Base-by-base conservation (phyloP, 2,113 vertebrate species). In the Antechinus flavipes region DNA sequence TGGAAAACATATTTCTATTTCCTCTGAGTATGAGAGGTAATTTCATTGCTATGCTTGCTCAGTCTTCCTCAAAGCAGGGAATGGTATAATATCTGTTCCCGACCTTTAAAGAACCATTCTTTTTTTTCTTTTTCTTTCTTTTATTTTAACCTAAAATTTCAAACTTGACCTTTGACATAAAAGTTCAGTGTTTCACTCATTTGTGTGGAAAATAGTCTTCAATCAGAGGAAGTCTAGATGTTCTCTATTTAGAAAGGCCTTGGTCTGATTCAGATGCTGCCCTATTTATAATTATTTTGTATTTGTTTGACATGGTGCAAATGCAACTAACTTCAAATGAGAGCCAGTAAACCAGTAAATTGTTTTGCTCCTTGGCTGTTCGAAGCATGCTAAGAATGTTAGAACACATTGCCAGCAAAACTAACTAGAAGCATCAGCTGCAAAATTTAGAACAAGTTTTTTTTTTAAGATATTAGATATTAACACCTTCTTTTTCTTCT, bases 231-330 rank as follows among this genome's bases (percentile, higher is more conserved):
- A 0, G 0, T 54, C 95, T 56, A 24, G 92, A 93, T 96, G 96
- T 94, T 91, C 96, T 11, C 50, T 95, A 96, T 25, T 94, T 91
- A 92, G 91, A 95, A 96, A 68, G 58, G 97, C 90, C 93, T 97
- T 97, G 47, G 12, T 94, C 94, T 97, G 53, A 97, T 98, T 98
- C 95, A 94, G 92, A 97, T 97, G 92, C 94, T 55, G 5, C 42
- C 56, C 97, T 95, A 93, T 97, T 98, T 97, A 92, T 97, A 98
- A 97, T 98, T 97, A 97, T 97, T 98, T 90, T 98, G 98, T 97
- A 76, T 98, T 96, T 98, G 94, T 98, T 96, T 98, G 94, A 97
- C 96, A 96, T 95, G 76, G 68, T 97, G 92, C 90, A 97, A 95
- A 93, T 11, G 46, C 93, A 98, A 93, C n/a, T 92, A 97, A 94